Evolutionary conservation across 2,797 vertebrate species (phyloP).

Genomic region (Sebastes vulpes): DNA sequence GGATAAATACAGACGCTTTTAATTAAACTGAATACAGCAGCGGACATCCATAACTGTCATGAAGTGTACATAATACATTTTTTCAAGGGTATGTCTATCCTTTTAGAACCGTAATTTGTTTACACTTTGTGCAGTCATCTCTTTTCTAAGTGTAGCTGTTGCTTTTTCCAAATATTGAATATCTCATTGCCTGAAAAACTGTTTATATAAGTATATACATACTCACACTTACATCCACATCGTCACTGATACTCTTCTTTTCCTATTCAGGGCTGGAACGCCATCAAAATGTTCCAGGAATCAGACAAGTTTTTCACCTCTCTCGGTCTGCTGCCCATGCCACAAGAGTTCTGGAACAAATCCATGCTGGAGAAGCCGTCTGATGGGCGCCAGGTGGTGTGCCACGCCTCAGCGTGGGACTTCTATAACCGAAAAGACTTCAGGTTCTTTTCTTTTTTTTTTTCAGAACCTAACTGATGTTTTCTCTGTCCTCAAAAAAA

Average conservation of each 20-base stretch:
- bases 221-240: neutral
- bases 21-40: neutral
- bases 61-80: neutral
- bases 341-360: slow-evolving; percentile 90
- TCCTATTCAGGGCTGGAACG: slow-evolving; percentile 88
- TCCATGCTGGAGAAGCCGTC: slow-evolving; percentile 92
- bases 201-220: neutral
- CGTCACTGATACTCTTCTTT: neutral
- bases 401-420: slow-evolving; percentile 96
- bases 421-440: slow-evolving; percentile 97
- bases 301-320: slow-evolving; percentile 93
- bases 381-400: slow-evolving; percentile 91
- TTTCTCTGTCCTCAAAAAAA: too few species aligned
- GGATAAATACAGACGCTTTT: slow-evolving; percentile 3
- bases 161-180: neutral
- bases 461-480: neutral
- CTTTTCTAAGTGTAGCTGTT: neutral
- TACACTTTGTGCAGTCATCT: neutral
- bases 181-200: neutral
- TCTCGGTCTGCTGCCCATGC: slow-evolving; percentile 91
- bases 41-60: slow-evolving; percentile 4
- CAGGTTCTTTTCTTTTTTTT: slow-evolving; percentile 81
- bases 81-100: neutral
- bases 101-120: neutral
- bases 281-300: slow-evolving; percentile 92